Conservation (phyloP, 2,797 vertebrate species). For the Jordanella pulchra region DNA sequence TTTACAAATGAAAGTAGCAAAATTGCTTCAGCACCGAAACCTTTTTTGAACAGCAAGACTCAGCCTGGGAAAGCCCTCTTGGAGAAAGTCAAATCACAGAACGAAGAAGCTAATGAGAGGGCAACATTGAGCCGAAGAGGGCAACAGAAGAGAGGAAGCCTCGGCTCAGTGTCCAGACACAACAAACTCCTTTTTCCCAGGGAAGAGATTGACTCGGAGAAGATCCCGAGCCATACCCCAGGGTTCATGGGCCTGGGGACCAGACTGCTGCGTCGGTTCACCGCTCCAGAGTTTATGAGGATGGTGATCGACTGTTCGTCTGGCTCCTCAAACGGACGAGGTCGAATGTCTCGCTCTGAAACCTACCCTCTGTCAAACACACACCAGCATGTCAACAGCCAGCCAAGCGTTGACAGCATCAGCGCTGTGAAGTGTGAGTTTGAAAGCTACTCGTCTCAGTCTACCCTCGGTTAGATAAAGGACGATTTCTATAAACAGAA, state of each 20-base stretch:
- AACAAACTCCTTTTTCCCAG: conserved; percentile 72
- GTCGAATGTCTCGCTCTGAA: conserved; percentile 80
- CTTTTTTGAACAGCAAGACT: conserved; percentile 61
- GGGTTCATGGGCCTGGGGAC: conserved; percentile 74
- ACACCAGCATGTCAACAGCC: conserved; percentile 80
- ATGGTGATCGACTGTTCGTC: conserved; percentile 77
- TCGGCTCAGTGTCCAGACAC: conserved; percentile 60
- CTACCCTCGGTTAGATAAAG: conserved; percentile 53
- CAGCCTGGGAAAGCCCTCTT: conserved; percentile 46
- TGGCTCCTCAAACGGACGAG: conserved; percentile 54
- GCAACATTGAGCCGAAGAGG: conserved; percentile 53
- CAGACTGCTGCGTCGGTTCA: conserved; percentile 81
- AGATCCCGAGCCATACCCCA: conserved; percentile 47
- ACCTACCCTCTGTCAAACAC: conserved; percentile 80
- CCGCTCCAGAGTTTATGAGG: conserved; percentile 83
- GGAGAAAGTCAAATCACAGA: conserved; percentile 48
- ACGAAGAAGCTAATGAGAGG: conserved; percentile 44
- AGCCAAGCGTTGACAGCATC: conserved; percentile 82
- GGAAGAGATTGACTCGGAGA: conserved; percentile 67
- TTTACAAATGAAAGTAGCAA: conserved; percentile 64
- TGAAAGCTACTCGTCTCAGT: conserved; percentile 73
- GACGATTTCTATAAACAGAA: conserved; percentile 3
- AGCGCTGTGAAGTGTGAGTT: conserved; percentile 84
- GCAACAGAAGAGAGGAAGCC: conserved; percentile 68
- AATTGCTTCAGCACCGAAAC: conserved; percentile 52